Conservation (phyloP, 2,797 vertebrate genomes). For the Masticophis lateralis region DNA sequence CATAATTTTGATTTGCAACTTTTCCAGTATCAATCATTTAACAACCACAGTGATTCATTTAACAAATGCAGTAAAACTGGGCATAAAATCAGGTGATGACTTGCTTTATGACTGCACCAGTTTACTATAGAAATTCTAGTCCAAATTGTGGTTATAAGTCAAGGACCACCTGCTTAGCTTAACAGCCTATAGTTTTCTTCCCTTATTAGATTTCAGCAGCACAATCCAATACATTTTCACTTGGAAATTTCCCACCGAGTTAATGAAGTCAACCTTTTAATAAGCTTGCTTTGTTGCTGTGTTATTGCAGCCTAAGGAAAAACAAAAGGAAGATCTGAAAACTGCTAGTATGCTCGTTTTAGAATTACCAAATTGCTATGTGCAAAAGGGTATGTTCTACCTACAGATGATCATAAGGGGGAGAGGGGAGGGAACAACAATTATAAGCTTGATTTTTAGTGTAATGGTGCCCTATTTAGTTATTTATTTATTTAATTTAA, state of each 20-base stretch:
- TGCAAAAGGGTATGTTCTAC: background rate
- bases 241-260: background rate
- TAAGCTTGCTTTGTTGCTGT: background rate
- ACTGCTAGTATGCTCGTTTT: background rate
- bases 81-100: background rate
- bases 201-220: background rate
- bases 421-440: too few species aligned
- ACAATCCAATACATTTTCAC: background rate
- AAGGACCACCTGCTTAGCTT: background rate
- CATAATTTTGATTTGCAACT: background rate
- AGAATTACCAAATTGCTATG: background rate
- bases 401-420: background rate
- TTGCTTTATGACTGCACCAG: background rate
- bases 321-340: background rate
- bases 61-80: background rate
- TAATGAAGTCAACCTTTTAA: background rate
- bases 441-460: background rate
- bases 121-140: background rate
- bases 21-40: background rate
- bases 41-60: background rate
- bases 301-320: background rate
- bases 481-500: background rate
- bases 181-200: background rate
- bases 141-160: background rate
- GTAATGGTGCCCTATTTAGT: background rate